Evolutionary conservation across 2,113 vertebrate genomes (phyloP), one percentile per base, ranked within the genome.

Genomic region (Platycercus adscitus): DNA sequence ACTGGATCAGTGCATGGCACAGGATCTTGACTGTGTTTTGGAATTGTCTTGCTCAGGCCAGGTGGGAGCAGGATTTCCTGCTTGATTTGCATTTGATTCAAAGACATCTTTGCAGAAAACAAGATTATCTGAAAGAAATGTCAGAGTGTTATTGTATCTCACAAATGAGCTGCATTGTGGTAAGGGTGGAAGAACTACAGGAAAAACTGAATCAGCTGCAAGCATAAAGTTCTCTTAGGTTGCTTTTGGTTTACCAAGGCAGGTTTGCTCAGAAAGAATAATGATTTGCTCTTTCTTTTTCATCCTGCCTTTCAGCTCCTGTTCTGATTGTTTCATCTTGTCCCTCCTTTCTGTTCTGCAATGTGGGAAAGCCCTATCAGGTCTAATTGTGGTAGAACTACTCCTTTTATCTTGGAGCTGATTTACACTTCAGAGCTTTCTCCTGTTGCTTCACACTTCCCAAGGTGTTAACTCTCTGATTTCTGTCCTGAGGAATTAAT

Each of bases 71-170:
- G 56, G 65, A 95, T 53, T 24, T 95, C 93, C 84, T 97, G 96
- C 70, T 97, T 96, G 81, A 95, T 80, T 2, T 97, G 96, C 52
- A 3, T 87, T 29, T 96, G 96, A 11, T 95, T 89, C 81, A 89
- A 21, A 87, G 96, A 87, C 96, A 97, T 97, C 63, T 82, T 81
- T 12, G 73, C 33, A 24, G 89, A 20, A 28, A 44, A 44, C 24
- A 33, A 44, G 84, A 28, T 12, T 31, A 23, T 53, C 93, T 96
- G 87, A 41, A 93, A 71, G 68, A 88, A 82, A 88, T 3, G 2
- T 1, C 64, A 41, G 76, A 50, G 44, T 3, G 58, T 96, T 37
- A 79, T 24, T 16, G 35, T 3, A 16, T 23, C 76, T 47, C 44
- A 25, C 29, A 37, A 58, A 52, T 2, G 19, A 61, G 26, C 15